These are phyloP conservation scores for Drosophila nikananu DNA, from an alignment of 1,140 invertebrate species.

Conservation along the genomic window DNA sequence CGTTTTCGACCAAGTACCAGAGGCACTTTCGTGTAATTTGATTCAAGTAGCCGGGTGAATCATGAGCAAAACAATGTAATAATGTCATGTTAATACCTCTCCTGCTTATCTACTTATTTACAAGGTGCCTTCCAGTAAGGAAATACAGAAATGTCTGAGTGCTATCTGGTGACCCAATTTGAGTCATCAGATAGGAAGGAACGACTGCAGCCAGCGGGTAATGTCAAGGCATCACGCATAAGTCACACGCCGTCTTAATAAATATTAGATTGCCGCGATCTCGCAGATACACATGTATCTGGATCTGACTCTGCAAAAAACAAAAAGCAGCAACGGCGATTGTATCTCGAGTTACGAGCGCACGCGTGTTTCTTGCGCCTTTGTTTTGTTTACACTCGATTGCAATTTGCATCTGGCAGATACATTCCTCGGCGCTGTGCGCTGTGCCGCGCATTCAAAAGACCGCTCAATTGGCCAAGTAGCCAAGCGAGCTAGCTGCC, in stretches of 20 bases:
- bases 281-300: conserved; percentile 41
- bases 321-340: conserved; percentile 37
- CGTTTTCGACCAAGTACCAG: not conserved
- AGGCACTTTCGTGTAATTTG: conserved; percentile 14
- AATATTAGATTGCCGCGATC: conserved; percentile 52
- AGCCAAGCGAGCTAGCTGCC: conserved; percentile 11
- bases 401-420: conserved; percentile 70
- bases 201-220: conserved; percentile 17
- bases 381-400: conserved; percentile 75
- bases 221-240: conserved; percentile 54
- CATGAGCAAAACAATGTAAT: conserved; percentile 19
- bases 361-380: conserved; percentile 68
- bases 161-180: conserved; percentile 48
- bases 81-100: conserved; percentile 30
- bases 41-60: conserved; percentile 30
- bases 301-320: conserved; percentile 1
- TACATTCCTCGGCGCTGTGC: conserved; percentile 40
- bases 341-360: conserved; percentile 66
- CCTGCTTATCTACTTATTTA: conserved; percentile 28
- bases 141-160: conserved; percentile 23
- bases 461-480: conserved; percentile 53
- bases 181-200: conserved; percentile 40
- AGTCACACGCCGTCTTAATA: conserved; percentile 44
- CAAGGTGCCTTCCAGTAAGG: conserved; percentile 12
- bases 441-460: conserved; percentile 56